These are phyloP conservation scores for Drosophila sucinea DNA, from an alignment of 1,140 invertebrate genomes.

Conservation along the genomic window DNA sequence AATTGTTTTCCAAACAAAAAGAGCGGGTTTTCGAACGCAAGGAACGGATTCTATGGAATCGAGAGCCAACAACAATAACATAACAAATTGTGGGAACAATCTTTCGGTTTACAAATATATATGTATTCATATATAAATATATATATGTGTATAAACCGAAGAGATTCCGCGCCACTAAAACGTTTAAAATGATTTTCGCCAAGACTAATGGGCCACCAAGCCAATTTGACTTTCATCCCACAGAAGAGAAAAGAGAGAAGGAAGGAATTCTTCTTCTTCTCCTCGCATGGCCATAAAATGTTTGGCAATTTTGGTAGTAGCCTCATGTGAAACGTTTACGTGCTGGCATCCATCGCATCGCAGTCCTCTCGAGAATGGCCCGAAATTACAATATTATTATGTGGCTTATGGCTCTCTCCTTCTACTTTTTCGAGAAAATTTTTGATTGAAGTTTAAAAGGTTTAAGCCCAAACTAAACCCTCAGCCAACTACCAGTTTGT, in stretches of 20 bases:
- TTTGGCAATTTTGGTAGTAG: constrained; percentile 57
- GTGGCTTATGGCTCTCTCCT: constrained; percentile 42
- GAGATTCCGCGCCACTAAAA: constrained; percentile 71
- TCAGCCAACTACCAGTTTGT: constrained; percentile 68
- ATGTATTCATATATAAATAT: constrained; percentile 17
- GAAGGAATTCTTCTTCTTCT: constrained; percentile 66
- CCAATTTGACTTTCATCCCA: constrained; percentile 73
- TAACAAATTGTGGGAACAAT: constrained; percentile 68
- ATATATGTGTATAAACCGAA: constrained; percentile 24
- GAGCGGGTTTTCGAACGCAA: constrained; percentile 17
- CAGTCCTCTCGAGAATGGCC: constrained; percentile 6
- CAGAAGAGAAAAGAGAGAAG: constrained; percentile 14
- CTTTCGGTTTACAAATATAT: constrained; percentile 17
- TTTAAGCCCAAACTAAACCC: constrained; percentile 55
- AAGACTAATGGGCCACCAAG: constrained; percentile 68
- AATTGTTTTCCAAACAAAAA: constrained; percentile 75
- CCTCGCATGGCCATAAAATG: constrained; percentile 73
- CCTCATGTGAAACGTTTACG: constrained; percentile 72
- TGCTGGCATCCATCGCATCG: constrained; percentile 59
- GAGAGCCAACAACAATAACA: constrained; percentile 44
- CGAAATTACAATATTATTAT: constrained; percentile 79
- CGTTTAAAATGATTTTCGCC: constrained; percentile 70
- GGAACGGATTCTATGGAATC: constrained; percentile 50
- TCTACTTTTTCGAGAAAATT: constrained; percentile 55
- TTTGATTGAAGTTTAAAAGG: constrained; percentile 76